Percentiles rank a stretch among this genome's conserved stretches.
These are phyloP conservation scores for Malacoraja senta DNA, from an alignment of 2,797 vertebrate species.

Conservation along the genomic window DNA sequence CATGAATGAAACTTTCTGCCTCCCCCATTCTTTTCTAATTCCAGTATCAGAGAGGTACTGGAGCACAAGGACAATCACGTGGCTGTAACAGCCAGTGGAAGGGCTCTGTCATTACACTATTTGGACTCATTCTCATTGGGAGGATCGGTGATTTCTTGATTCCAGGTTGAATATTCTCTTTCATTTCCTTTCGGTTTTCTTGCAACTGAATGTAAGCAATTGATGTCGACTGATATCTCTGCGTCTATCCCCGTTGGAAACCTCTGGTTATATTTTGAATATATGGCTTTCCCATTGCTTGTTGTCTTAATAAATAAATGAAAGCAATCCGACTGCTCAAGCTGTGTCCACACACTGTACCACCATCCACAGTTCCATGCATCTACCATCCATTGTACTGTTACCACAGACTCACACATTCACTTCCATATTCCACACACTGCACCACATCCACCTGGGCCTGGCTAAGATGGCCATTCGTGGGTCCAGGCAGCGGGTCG, in stretches of 20 bases:
- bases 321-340: not conserved
- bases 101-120: constrained; percentile 64
- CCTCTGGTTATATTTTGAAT: constrained; percentile 49
- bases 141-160: constrained; percentile 40
- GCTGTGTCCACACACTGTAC: not conserved
- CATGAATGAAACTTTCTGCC: constrained; percentile 57
- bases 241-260: not conserved
- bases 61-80: constrained; percentile 64
- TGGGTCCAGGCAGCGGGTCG: too few species aligned
- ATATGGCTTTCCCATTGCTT: constrained; percentile 52
- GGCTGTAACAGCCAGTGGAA: constrained; percentile 64
- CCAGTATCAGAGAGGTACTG: constrained; percentile 56
- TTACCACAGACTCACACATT: too few species aligned
- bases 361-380: too few species aligned
- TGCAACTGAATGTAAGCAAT: constrained; percentile 47
- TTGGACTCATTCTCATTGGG: constrained; percentile 49
- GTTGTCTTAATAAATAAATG: constrained; percentile 44
- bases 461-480: too few species aligned
- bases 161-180: constrained; percentile 50
- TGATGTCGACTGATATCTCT: constrained; percentile 43
- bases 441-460: too few species aligned
- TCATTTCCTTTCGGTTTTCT: constrained; percentile 48
- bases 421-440: too few species aligned
- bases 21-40: constrained; percentile 42
- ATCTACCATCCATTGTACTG: too few species aligned